phyloP scores from a whole-genome alignment of 35 echinoderm and acorn worm genomes.

The Nesometra sesokonis region DNA sequence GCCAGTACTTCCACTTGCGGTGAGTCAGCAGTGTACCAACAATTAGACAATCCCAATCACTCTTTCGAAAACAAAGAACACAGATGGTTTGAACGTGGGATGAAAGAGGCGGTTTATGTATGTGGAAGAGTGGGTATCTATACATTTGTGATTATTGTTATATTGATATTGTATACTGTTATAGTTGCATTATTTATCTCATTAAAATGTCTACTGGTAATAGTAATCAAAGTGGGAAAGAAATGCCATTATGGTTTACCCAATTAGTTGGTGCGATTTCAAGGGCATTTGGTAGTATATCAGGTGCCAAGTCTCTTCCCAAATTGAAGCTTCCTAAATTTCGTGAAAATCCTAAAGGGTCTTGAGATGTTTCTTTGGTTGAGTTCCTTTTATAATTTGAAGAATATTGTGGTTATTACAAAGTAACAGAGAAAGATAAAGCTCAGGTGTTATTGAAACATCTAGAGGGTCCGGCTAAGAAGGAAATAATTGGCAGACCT shows the following conservation, averaged over 20 bases:
- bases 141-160: too few species aligned
- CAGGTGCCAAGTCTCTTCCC: neutral
- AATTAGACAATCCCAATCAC: too few species aligned
- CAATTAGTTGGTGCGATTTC: neutral
- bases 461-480: constrained; percentile 10
- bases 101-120: too few species aligned
- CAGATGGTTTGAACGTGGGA: too few species aligned
- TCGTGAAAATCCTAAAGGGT: neutral
- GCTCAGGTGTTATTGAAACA: neutral
- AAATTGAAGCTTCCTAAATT: neutral
- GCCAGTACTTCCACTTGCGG: too few species aligned
- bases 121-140: too few species aligned
- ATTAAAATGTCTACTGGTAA: too few species aligned
- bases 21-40: too few species aligned
- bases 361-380: neutral
- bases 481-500: constrained; percentile 21
- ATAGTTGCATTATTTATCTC: too few species aligned
- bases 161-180: too few species aligned
- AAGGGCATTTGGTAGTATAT: too few species aligned
- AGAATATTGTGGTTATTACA: neutral
- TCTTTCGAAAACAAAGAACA: too few species aligned
- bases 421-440: neutral
- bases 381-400: neutral
- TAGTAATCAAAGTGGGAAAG: neutral
- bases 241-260: neutral